Evolutionary conservation across 2,797 vertebrate species (phyloP), one percentile per base, ranked within the genome.

Genomic region (Acanthopagrus latus): DNA sequence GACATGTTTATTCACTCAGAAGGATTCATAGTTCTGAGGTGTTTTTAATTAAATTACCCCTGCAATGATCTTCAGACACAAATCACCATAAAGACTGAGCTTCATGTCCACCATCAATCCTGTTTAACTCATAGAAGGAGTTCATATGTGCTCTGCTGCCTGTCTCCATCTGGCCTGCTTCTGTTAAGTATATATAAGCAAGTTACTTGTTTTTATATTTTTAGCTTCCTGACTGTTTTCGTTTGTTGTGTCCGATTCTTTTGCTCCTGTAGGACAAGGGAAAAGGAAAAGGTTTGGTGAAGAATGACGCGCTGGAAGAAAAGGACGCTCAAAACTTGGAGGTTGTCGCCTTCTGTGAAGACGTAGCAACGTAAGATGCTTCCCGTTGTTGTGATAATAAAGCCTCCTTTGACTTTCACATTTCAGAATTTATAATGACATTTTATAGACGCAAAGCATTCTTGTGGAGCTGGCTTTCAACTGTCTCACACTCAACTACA

Each of bases 321-420:
- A 64, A 80, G 71, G 96, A 97, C 71, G 94, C 96, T 85, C 96
- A 97, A 88, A 97, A 97, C 91, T 94, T 96, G 89, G 98, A 99
- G 78, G 95, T 97, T 75, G 92, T 96, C 83, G 95, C 96, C 88
- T 99, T 99, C 96, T 97, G 96, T 95, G 93, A 96, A 91, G 97
- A 97, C 79, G 85, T 99, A 88, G 91, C 89, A 10, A 94, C 92
- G 98, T 99, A 97, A 97, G 97, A 41, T 55, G 18, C 41, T 52
- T 47, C 16, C 50, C 41, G 3, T 46, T 65, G 51, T 4, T 33
- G 1, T 76, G 5, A 18, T 33, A 25, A 12, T 23, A 7, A 68
- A 54, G 2, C 10, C 2, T 50, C 18, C 21, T 17, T 50, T 55
- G 17, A 23, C 5, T 21, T 0, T 52, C 56, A 8, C 17, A 2